Evolutionary conservation across 1,140 invertebrate genomes (phyloP).

Genomic region (Augochlora pura): DNA sequence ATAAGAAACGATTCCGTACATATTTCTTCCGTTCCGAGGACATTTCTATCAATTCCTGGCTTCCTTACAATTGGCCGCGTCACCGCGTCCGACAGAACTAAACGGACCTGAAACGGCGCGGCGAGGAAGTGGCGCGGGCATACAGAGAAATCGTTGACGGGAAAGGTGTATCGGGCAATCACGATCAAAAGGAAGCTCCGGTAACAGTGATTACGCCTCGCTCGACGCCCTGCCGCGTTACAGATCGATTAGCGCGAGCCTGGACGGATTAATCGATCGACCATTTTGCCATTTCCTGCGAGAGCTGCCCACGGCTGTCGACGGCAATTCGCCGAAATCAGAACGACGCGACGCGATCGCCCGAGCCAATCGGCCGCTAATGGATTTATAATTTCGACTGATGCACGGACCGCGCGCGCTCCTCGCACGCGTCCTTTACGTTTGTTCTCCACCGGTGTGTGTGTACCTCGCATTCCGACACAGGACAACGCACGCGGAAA

Average conservation of each 20-base stretch:
- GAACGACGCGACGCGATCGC: conserved; percentile 25
- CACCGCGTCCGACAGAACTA: too few species aligned
- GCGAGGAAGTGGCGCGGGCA: background rate
- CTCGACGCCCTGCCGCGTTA: conserved; percentile 10
- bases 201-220: background rate
- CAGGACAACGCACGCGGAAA: too few species aligned
- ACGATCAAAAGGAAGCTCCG: conserved; percentile 21
- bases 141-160: background rate
- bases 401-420: background rate
- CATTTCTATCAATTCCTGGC: too few species aligned
- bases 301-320: conserved; percentile 20
- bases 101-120: too few species aligned
- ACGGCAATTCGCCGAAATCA: conserved; percentile 58
- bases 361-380: conserved; percentile 51
- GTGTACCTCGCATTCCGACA: background rate
- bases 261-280: conserved; percentile 45
- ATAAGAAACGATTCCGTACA: too few species aligned
- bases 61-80: too few species aligned
- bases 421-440: background rate
- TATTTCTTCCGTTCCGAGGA: too few species aligned
- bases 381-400: conserved; percentile 66
- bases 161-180: background rate
- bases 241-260: conserved; percentile 44
- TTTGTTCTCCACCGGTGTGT: background rate
- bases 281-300: conserved; percentile 54